Evolutionary conservation across 2,888 invertebrate species (phyloP), one percentile per base, ranked within the genome.

Genomic region (Drosophila nr. perissopoda): DNA sequence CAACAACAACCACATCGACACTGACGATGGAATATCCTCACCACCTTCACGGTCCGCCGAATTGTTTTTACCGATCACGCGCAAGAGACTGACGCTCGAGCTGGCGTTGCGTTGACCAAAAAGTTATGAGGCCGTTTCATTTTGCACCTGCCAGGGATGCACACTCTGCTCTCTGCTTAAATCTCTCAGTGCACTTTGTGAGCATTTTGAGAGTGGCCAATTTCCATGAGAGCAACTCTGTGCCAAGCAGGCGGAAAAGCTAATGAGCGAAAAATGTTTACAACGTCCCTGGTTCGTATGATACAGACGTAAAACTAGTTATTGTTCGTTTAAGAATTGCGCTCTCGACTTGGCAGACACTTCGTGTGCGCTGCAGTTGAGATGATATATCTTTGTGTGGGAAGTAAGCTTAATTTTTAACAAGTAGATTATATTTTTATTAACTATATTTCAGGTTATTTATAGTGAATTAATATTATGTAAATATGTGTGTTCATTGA

Each of bases 41-140:
- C 64, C 89, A 83, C 86, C 88, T 89, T 82, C 86, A 82, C 83
- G 76, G 84, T 86, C 85, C 85, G 85, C 68, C 82, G 76, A 83
- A 76, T 81, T 77, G 77, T 77, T 77, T 76, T 74, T 76, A 88
- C 89, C 88, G 87, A 88, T 89, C 87, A 83, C 83, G 88, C 83
- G 88, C 78, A 82, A 87, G 88, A 84, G 85, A 89, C 88, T 87
- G 79, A 82, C 74, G 60, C 70, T 72, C 46, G 69, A 79, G 70
- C 56, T 70, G 79, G 65, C 77, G 70, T 74, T 76, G 76, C 76
- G 74, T 70, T 76, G 71, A 82, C 86, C 86, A 85, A 86, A 88
- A 86, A 80, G 70, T 78, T 80, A 77, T 78, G 78, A 76, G 80
- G 82, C 85, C 79, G 81, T 81, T 79, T 69, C 78, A 54, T 80